Base-by-base conservation (phyloP, 2,113 vertebrate species). In the Dicentrarchus labrax region DNA sequence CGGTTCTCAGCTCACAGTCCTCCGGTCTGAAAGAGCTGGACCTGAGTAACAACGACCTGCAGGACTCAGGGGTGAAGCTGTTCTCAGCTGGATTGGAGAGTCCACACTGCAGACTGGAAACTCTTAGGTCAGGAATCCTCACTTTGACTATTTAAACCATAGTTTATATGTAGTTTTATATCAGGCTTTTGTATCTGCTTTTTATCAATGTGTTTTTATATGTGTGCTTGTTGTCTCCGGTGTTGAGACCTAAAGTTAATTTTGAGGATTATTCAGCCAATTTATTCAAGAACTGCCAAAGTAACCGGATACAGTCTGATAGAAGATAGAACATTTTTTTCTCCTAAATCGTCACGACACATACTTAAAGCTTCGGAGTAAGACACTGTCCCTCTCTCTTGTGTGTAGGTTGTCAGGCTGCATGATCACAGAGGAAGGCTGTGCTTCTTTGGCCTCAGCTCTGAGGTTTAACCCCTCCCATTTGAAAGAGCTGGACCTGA, bases 371-470 rank as follows among this genome's bases (percentile, higher is more conserved):
- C 13, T 47, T 47, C 13, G 45, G 11, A 57, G 16, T 39, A 39
- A 39, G 16, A 47, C 21, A 8, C 41, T 45, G 62, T 11, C n/a
- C n/a, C 12, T 47, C 7, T 24, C 15, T 19, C 54, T 15, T 61
- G 21, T 41, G 12, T 43, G 21, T 11, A 72, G 69, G 38, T 22
- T 72, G 53, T 72, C 69, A 45, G 69, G 69, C 4, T 72, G 69
- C 4, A 38, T 41, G 69, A 16, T 71, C 51, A 56, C 69, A 71
- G 69, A 41, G 17, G 50, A 70, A 21, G 68, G 68, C 68, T 70
- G 68, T 54, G 36, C 30, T n/a, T 54, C 30, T 39, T n/a, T 70
- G 36, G 30, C 36, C 36, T 54, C 48, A 70, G 68, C 68, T 39
- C 17, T 70, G 47, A 70, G 8, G 10, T 53, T 5, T 8, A 70